A percentile compares a stretch with the other conserved stretches of the same genome.
These are phyloP conservation scores for Sinocyclocheilus rhinocerous DNA, from an alignment of 2,113 vertebrate genomes.

Conservation along the genomic window DNA sequence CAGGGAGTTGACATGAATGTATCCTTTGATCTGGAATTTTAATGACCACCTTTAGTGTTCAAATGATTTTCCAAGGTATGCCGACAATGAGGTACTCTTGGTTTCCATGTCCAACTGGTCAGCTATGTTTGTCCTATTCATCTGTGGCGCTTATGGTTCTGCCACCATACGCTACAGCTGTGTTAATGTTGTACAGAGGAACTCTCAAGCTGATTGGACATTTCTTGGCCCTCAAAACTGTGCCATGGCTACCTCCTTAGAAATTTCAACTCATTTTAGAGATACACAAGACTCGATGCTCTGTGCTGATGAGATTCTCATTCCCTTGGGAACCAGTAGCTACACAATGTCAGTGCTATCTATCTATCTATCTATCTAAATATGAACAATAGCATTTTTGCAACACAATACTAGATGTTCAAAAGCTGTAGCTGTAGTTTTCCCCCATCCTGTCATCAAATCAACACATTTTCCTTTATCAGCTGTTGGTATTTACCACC, in stretches of 20 bases:
- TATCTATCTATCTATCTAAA: no score
- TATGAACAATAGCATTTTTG: not conserved
- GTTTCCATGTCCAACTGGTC: slow-evolving; percentile 67
- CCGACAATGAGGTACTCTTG: slow-evolving; percentile 61
- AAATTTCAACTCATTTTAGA: slow-evolving; percentile 1
- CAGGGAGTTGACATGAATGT: slow-evolving; percentile 70
- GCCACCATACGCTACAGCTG: not conserved
- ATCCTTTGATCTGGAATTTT: slow-evolving; percentile 79
- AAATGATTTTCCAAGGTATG: slow-evolving; percentile 44
- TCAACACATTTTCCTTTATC: not conserved
- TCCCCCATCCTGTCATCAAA: not conserved
- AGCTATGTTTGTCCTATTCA: slow-evolving; percentile 61
- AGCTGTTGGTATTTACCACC: not conserved
- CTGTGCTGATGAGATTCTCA: slow-evolving; percentile 8
- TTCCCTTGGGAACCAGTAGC: not conserved
- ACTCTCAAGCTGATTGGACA: slow-evolving; percentile 30
- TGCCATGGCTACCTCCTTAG: slow-evolving; percentile 45
- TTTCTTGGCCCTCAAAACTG: slow-evolving; percentile 33
- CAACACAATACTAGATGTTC: not conserved
- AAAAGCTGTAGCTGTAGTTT: not conserved
- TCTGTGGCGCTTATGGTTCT: slow-evolving; percentile 24
- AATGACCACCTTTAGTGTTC: slow-evolving; percentile 69
- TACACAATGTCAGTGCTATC: not conserved
- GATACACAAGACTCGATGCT: not conserved
- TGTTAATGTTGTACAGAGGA: slow-evolving; percentile 23